Evolutionary conservation across 2,888 invertebrate species (phyloP).

Genomic region (Campoletis raptor): DNA sequence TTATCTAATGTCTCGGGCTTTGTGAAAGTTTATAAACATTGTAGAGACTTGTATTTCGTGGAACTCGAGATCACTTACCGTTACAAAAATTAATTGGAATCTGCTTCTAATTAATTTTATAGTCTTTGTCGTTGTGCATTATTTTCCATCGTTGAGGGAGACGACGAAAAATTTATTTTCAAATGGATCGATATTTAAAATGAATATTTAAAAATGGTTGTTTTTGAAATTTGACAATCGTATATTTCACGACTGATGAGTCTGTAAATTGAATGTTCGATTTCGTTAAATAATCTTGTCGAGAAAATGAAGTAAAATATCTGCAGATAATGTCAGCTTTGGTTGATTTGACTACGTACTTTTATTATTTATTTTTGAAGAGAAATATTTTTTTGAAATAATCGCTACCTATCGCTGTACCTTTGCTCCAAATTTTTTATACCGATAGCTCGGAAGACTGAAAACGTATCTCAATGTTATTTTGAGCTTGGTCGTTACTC

Average conservation of each 20-base stretch:
- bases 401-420: background rate
- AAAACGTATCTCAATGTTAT: background rate
- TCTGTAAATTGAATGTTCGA: background rate
- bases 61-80: constrained; percentile 12
- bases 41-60: constrained; percentile 39
- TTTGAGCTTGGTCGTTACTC: background rate
- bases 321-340: background rate
- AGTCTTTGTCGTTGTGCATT: background rate
- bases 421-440: background rate
- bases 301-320: background rate
- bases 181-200: no score
- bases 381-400: background rate
- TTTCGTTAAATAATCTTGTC: background rate
- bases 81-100: constrained; percentile 3
- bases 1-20: constrained; percentile 49
- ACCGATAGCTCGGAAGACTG: background rate
- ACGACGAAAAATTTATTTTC: no score
- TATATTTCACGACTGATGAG: background rate
- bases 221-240: background rate
- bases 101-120: background rate
- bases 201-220: background rate
- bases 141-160: background rate
- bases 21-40: constrained; percentile 41
- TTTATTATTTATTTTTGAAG: background rate
- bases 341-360: background rate